These are phyloP conservation scores for Sphecodes monilicornis DNA, from an alignment of 2,888 invertebrate genomes.

Conservation along the genomic window DNA sequence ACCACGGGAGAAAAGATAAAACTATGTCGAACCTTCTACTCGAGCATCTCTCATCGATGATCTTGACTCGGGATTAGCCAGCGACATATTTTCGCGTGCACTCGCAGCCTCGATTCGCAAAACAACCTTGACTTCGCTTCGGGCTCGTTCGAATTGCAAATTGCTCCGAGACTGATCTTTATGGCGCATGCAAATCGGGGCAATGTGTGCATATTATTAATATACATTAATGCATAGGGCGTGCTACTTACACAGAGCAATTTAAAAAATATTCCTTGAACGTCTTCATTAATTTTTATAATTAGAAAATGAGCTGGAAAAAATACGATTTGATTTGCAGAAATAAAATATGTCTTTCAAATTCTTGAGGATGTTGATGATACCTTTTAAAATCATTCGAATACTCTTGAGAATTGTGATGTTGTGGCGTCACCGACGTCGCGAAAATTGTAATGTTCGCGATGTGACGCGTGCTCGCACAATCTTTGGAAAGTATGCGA, in stretches of 20 bases:
- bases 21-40: slow-evolving; percentile 32
- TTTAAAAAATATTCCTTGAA: neutral
- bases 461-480: too few species aligned
- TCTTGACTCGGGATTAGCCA: slow-evolving; percentile 45
- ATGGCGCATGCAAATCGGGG: neutral
- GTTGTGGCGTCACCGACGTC: too few species aligned
- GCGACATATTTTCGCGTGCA: neutral
- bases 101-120: neutral
- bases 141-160: slow-evolving; percentile 8
- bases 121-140: neutral
- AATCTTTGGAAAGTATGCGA: too few species aligned
- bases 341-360: too few species aligned
- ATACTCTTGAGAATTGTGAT: neutral
- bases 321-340: neutral
- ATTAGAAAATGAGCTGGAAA: neutral
- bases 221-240: neutral
- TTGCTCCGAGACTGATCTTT: neutral
- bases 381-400: neutral
- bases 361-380: too few species aligned
- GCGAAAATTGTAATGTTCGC: too few species aligned
- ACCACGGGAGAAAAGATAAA: slow-evolving; percentile 45
- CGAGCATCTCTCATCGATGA: slow-evolving; percentile 45
- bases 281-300: neutral
- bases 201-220: neutral
- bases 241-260: neutral